A percentile compares a stretch with the other conserved stretches of the same genome.
These are phyloP conservation scores for Nemoura dubitans DNA, from an alignment of 2,888 invertebrate genomes.

Conservation along the genomic window DNA sequence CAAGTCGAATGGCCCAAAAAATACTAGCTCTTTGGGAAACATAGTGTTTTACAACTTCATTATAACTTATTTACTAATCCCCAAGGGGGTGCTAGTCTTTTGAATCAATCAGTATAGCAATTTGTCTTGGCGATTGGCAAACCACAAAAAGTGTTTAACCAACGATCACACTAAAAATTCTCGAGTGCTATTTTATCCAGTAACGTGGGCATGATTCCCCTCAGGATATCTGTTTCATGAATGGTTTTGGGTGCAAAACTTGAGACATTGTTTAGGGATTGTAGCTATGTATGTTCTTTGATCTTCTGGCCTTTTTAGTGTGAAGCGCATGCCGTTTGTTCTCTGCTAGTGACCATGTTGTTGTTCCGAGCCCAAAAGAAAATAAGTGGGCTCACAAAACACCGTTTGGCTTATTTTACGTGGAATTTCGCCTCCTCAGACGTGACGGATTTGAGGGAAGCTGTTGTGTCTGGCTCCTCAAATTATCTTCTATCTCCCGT, in stretches of 20 bases:
- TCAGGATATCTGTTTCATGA: not conserved
- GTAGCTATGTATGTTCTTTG: not conserved
- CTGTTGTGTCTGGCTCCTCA: not conserved
- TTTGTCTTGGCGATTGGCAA: not conserved
- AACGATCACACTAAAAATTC: not conserved
- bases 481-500: not conserved
- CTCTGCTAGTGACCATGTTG: not conserved
- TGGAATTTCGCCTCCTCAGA: not conserved
- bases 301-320: not conserved
- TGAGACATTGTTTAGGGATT: not conserved
- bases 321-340: not conserved
- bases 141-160: no score
- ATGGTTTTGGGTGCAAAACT: slow-evolving; percentile 3
- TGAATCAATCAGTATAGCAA: slow-evolving; percentile 16
- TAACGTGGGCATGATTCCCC: not conserved
- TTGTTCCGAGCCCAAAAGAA: not conserved
- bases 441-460: not conserved
- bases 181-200: not conserved
- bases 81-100: not conserved
- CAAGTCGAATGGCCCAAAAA: slow-evolving; percentile 1
- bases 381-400: not conserved
- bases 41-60: slow-evolving; percentile 35
- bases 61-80: not conserved
- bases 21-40: slow-evolving; percentile 32
- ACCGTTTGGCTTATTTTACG: not conserved